phyloP scores from a whole-genome alignment of 2,888 invertebrate genomes.

The Ditylenchus weischeri region DNA sequence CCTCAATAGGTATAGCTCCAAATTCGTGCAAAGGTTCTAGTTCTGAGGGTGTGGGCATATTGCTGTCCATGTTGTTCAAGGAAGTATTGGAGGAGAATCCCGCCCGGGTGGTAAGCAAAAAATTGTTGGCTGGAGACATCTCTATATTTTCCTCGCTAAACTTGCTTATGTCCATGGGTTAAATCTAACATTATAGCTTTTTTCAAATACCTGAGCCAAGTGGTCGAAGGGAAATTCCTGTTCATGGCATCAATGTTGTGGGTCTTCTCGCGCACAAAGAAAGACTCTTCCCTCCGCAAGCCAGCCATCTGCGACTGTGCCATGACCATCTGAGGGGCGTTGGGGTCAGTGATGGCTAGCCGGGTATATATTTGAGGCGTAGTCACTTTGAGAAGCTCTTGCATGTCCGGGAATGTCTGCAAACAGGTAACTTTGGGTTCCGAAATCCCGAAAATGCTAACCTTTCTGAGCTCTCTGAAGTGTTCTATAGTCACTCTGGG shows the following conservation, averaged over 20 bases:
- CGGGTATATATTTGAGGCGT: slow-evolving; percentile 39
- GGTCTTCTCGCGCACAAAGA: slow-evolving; percentile 43
- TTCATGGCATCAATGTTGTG: slow-evolving; percentile 41
- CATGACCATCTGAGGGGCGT: slow-evolving; percentile 9
- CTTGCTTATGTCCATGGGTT: too few species aligned
- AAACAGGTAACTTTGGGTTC: neutral
- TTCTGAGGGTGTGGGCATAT: slow-evolving; percentile 28
- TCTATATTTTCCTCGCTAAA: slow-evolving; percentile 43
- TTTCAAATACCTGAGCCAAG: slow-evolving; percentile 37
- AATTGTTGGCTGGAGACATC: slow-evolving; percentile 35
- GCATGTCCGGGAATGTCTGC: slow-evolving; percentile 35
- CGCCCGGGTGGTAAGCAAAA: slow-evolving; percentile 8
- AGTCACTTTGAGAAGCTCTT: slow-evolving; percentile 36
- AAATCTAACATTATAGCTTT: neutral
- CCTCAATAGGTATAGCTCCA: slow-evolving; percentile 10
- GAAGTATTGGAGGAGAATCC: slow-evolving; percentile 29
- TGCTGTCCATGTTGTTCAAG: slow-evolving; percentile 22
- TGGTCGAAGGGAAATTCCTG: slow-evolving; percentile 42
- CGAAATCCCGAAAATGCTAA: neutral
- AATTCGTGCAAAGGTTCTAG: slow-evolving; percentile 20
- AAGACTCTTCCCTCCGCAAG: slow-evolving; percentile 46
- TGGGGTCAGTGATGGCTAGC: slow-evolving; percentile 31
- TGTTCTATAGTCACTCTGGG: slow-evolving; percentile 46
- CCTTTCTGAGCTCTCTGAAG: slow-evolving; percentile 35
- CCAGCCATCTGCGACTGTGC: slow-evolving; percentile 16